Evolutionary conservation across 2,888 invertebrate genomes (phyloP).

Genomic region (Sarcophaga caerulescens): DNA sequence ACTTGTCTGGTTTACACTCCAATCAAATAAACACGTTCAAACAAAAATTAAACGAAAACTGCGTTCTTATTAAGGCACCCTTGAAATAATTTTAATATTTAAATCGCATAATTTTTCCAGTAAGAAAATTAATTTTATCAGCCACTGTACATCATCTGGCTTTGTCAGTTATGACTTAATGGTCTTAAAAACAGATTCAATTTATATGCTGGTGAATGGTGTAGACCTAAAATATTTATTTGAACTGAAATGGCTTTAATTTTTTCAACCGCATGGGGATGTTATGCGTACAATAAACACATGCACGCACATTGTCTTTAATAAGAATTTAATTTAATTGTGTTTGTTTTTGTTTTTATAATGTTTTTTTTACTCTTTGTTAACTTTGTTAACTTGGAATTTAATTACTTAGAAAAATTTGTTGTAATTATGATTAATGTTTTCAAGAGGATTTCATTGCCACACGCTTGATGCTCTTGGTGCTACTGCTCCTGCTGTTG

Average conservation of each 20-base stretch:
- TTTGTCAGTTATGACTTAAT: too few species aligned
- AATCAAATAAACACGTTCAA: too few species aligned
- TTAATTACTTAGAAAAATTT: conserved; percentile 47
- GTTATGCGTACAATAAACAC: neutral
- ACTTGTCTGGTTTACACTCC: too few species aligned
- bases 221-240: neutral
- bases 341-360: neutral
- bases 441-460: conserved; percentile 25
- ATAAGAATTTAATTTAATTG: neutral
- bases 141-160: too few species aligned
- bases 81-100: too few species aligned
- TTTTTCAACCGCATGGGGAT: neutral
- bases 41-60: too few species aligned
- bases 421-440: conserved; percentile 57
- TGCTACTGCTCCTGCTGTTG: neutral
- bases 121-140: too few species aligned
- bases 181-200: too few species aligned
- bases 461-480: neutral
- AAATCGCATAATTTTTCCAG: too few species aligned
- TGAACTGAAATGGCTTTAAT: neutral
- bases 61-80: too few species aligned
- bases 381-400: conserved; percentile 3
- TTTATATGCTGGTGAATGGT: neutral
- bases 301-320: neutral
- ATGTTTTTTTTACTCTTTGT: neutral